A percentile compares a stretch with the other conserved stretches of the same genome.
These are phyloP conservation scores for Sparidentex hasta DNA, from an alignment of 2,797 vertebrate genomes.

Conservation along the genomic window DNA sequence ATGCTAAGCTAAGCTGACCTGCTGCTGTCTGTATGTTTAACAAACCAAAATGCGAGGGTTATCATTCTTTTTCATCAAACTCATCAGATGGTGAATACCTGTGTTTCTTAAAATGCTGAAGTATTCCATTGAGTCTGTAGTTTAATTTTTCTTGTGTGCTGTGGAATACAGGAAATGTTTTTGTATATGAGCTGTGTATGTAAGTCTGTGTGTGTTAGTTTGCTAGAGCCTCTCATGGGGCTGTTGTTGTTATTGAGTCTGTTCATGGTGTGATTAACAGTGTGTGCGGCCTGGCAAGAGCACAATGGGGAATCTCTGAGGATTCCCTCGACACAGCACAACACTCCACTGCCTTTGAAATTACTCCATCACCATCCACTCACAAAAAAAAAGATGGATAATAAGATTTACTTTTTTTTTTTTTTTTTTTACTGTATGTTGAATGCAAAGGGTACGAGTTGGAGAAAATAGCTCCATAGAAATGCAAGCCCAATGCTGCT, in stretches of 20 bases:
- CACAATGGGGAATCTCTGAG: slow-evolving; percentile 79
- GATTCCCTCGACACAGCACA: slow-evolving; percentile 76
- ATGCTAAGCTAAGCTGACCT: neutral
- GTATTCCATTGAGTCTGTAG: slow-evolving; percentile 6
- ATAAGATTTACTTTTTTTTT: slow-evolving; percentile 78
- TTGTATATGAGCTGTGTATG: slow-evolving; percentile 29
- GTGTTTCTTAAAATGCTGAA: neutral
- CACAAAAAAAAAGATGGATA: slow-evolving; percentile 74
- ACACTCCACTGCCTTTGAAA: slow-evolving; percentile 80
- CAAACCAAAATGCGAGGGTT: neutral
- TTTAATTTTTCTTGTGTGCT: slow-evolving; percentile 40
- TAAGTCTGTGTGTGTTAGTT: slow-evolving; percentile 39
- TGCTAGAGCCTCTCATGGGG: slow-evolving; percentile 61
- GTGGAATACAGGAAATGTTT: slow-evolving; percentile 8
- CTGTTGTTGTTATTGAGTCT: slow-evolving; percentile 79
- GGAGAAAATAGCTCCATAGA: slow-evolving; percentile 76
- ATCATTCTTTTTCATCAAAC: neutral
- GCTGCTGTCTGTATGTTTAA: neutral
- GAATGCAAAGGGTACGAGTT: slow-evolving; percentile 79
- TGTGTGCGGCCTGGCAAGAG: slow-evolving; percentile 76
- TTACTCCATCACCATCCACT: slow-evolving; percentile 80
- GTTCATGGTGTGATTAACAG: slow-evolving; percentile 83
- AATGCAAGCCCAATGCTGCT: slow-evolving; percentile 75
- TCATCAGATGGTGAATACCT: neutral
- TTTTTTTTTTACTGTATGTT: slow-evolving; percentile 66